phyloP scores from a whole-genome alignment of 2,888 invertebrate genomes.

The Apamea epomidion region DNA sequence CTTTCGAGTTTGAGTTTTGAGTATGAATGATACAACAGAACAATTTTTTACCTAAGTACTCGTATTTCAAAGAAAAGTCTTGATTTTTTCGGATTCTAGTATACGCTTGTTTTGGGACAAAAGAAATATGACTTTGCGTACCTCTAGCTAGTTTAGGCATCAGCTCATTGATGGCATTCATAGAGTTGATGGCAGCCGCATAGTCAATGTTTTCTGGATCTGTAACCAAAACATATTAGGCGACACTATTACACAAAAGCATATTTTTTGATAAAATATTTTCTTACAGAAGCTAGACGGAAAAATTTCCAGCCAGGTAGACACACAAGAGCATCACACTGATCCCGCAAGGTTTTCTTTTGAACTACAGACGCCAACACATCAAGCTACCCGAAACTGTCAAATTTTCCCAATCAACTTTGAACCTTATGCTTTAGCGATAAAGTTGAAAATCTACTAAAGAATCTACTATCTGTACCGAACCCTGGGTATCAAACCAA shows the following conservation, averaged over 20 bases:
- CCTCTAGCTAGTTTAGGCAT: constrained; percentile 98
- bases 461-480: no score
- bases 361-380: background rate
- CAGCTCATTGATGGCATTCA: constrained; percentile 98
- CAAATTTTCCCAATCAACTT: no score
- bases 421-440: no score
- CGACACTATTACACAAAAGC: background rate
- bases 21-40: background rate
- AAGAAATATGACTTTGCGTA: constrained; percentile 49
- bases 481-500: background rate
- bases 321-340: background rate
- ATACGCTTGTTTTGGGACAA: background rate
- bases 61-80: background rate
- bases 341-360: background rate
- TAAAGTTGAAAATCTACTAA: no score
- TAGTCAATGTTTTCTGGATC: constrained; percentile 95
- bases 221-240: constrained; percentile 62
- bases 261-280: background rate
- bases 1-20: background rate
- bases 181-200: constrained; percentile 97
- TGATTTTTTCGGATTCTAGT: background rate
- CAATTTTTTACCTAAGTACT: no score
- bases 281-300: background rate
- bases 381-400: no score
- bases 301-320: background rate